Conservation (phyloP, 2,888 invertebrate species). For the Leptodirus hochenwartii region DNA sequence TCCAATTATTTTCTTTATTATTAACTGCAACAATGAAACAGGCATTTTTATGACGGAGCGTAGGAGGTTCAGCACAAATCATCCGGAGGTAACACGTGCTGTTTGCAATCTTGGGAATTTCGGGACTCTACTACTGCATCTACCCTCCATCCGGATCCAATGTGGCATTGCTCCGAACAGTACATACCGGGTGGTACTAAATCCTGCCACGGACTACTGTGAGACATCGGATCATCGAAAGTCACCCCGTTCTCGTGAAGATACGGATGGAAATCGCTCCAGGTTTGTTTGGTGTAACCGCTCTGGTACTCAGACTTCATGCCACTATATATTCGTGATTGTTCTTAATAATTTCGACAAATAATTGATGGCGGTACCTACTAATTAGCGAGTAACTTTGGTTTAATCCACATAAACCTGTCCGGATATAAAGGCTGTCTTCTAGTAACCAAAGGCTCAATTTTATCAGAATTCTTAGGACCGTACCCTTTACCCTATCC, state of each 20-base stretch:
- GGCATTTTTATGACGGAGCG: too few relatives aligned
- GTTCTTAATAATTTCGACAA: background rate
- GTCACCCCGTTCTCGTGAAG: conserved; percentile 17
- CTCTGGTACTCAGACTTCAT: conserved; percentile 21
- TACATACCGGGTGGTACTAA: conserved; percentile 27
- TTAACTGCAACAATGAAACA: too few relatives aligned
- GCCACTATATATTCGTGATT: conserved; percentile 15
- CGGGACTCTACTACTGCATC: conserved; percentile 18
- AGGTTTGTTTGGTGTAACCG: conserved; percentile 19
- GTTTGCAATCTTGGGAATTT: background rate
- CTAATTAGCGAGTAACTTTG: too few relatives aligned
- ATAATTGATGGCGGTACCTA: too few relatives aligned
- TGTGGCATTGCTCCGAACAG: conserved; percentile 27
- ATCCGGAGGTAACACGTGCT: too few relatives aligned
- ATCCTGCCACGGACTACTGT: conserved; percentile 21
- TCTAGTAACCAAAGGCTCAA: conserved; percentile 11
- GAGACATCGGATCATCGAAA: conserved; percentile 18
- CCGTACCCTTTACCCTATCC: conserved; percentile 17
- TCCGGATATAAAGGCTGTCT: too few relatives aligned
- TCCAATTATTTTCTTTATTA: too few relatives aligned
- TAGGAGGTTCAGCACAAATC: too few relatives aligned
- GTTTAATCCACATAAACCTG: too few relatives aligned
- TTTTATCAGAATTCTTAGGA: conserved; percentile 13
- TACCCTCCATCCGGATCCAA: conserved; percentile 26
- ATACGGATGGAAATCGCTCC: conserved; percentile 20